Percentiles rank a stretch among this genome's conserved stretches.
These are phyloP conservation scores for Keiferia lycopersicella DNA, from an alignment of 2,888 invertebrate species.

Conservation along the genomic window DNA sequence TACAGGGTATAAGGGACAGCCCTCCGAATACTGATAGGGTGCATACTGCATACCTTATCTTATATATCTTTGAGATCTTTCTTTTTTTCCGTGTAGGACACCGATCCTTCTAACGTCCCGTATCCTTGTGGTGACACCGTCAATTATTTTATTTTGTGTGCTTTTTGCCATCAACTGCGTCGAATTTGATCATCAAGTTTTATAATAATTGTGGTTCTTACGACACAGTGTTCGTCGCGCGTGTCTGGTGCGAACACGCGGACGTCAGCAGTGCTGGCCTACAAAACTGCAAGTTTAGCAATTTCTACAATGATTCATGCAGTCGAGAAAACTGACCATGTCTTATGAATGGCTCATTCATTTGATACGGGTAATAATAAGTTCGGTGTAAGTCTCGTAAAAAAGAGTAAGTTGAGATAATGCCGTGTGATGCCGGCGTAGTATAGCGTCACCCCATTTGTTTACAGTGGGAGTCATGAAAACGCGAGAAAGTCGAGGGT, in stretches of 20 bases:
- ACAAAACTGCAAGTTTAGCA: slow-evolving; percentile 48
- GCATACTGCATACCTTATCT: too few species aligned
- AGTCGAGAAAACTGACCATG: slow-evolving; percentile 1
- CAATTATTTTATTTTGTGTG: too few species aligned
- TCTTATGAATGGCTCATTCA: slow-evolving; percentile 16
- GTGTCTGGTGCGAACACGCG: slow-evolving; percentile 38
- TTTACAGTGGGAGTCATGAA: too few species aligned
- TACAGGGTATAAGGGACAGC: too few species aligned
- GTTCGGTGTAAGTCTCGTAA: background rate
- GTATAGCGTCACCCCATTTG: too few species aligned
- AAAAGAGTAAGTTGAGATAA: background rate
- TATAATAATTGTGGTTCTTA: background rate
- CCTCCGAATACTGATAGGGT: too few species aligned
- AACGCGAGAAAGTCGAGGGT: too few species aligned
- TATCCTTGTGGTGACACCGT: too few species aligned
- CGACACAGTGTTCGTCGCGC: slow-evolving; percentile 8
- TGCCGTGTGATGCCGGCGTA: background rate
- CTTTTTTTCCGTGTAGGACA: too few species aligned
- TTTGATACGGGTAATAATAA: background rate
- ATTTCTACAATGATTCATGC: slow-evolving; percentile 50
- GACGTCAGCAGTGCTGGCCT: slow-evolving; percentile 49
- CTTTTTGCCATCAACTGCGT: background rate
- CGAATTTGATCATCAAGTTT: slow-evolving; percentile 6
- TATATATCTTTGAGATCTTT: too few species aligned
- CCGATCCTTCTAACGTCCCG: too few species aligned